phyloP scores from a whole-genome alignment of 2,797 vertebrate genomes.

The Bradypodion ventrale region DNA sequence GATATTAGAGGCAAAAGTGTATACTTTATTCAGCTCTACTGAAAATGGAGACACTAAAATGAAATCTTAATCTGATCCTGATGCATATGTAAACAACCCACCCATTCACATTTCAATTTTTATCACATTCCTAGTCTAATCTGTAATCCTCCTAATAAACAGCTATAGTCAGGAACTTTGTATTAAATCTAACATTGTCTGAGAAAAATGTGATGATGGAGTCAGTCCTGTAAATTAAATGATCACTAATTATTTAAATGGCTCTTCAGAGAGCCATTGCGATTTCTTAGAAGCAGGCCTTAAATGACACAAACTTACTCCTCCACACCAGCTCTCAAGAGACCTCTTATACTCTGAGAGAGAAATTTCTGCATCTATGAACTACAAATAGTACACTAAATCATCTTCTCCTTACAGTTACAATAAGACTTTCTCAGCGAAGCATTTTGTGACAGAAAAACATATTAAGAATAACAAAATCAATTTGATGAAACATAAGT shows the following conservation, averaged over 20 bases:
- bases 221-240: constrained; percentile 35
- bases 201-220: constrained; percentile 48
- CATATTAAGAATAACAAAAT: neutral
- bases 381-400: neutral
- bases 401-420: neutral
- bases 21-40: constrained; percentile 31
- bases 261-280: constrained; percentile 32
- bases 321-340: neutral
- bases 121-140: constrained; percentile 10
- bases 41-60: constrained; percentile 3
- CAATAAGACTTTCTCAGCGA: neutral
- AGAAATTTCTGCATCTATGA: neutral
- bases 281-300: constrained; percentile 35
- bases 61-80: constrained; percentile 42
- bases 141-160: constrained; percentile 21
- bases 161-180: constrained; percentile 30
- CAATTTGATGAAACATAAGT: neutral
- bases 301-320: constrained; percentile 47
- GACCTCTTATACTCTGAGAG: neutral
- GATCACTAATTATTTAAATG: constrained; percentile 39
- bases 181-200: constrained; percentile 33
- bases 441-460: neutral
- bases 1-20: no score
- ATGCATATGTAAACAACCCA: constrained; percentile 25
- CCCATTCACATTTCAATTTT: constrained; percentile 31